phyloP scores from a whole-genome alignment of 1,140 invertebrate species.

The Habropoda laboriosa region DNA sequence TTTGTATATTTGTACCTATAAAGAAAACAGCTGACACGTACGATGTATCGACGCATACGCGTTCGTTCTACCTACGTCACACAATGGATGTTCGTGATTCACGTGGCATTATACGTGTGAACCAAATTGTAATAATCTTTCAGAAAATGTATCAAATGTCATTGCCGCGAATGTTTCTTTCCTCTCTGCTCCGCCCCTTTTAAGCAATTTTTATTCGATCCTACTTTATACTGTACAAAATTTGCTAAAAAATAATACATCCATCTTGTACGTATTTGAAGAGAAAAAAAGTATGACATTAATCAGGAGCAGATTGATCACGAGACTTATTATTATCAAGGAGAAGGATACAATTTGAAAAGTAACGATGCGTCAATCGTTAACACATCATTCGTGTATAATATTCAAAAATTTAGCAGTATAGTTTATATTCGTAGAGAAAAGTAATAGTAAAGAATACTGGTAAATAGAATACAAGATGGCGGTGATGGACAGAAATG shows the following conservation, averaged over 20 bases:
- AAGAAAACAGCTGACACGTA: conserved; percentile 32
- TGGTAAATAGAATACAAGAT: conserved; percentile 60
- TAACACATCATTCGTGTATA: not conserved
- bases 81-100: conserved; percentile 19
- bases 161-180: not conserved
- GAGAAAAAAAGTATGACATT: not conserved
- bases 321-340: not conserved
- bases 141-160: not conserved
- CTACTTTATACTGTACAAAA: not conserved
- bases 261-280: too few species aligned
- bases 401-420: not conserved
- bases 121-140: not conserved
- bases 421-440: too few species aligned
- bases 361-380: not conserved
- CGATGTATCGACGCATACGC: not conserved
- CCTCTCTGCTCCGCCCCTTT: not conserved
- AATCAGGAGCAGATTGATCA: not conserved
- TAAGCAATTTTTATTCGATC: not conserved
- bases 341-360: not conserved
- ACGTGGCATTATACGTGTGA: conserved; percentile 25
- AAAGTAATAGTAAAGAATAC: not conserved
- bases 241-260: not conserved
- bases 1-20: not conserved
- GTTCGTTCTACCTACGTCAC: conserved; percentile 11
- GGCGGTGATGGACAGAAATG: conserved; percentile 69